These are phyloP conservation scores for Propithecus deckenii DNA, from an alignment of 2,797 vertebrate species.

Conservation along the genomic window DNA sequence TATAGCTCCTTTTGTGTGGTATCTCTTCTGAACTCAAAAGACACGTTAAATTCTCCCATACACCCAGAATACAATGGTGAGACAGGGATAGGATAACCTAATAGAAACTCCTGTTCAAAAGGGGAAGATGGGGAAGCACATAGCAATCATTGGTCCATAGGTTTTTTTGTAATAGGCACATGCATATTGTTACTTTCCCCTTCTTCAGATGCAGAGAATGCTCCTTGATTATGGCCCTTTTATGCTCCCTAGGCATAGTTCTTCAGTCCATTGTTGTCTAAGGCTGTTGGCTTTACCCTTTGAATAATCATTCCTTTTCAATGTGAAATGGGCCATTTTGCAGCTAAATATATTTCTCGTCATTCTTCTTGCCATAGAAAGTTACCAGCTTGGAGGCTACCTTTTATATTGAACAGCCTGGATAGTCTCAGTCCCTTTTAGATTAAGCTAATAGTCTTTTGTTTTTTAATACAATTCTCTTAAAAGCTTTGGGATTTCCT, in stretches of 20 bases:
- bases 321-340: not conserved
- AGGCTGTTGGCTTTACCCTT: not conserved
- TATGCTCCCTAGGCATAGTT: not conserved
- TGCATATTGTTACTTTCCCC: not conserved
- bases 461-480: not conserved
- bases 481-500: not conserved
- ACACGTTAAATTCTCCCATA: not conserved
- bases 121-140: not conserved
- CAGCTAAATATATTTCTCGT: not conserved
- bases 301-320: not conserved
- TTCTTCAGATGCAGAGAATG: not conserved
- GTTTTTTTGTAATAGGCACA: not conserved
- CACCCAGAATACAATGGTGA: not conserved
- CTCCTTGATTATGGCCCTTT: not conserved
- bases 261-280: not conserved
- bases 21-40: not conserved
- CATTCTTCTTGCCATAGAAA: not conserved
- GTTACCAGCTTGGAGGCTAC: no score
- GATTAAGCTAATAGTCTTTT: not conserved
- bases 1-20: not conserved
- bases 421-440: not conserved
- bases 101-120: not conserved
- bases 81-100: not conserved
- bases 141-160: not conserved
- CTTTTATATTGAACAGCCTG: not conserved